phyloP scores from a whole-genome alignment of 2,113 vertebrate genomes.

The Leptodactylus fuscus region DNA sequence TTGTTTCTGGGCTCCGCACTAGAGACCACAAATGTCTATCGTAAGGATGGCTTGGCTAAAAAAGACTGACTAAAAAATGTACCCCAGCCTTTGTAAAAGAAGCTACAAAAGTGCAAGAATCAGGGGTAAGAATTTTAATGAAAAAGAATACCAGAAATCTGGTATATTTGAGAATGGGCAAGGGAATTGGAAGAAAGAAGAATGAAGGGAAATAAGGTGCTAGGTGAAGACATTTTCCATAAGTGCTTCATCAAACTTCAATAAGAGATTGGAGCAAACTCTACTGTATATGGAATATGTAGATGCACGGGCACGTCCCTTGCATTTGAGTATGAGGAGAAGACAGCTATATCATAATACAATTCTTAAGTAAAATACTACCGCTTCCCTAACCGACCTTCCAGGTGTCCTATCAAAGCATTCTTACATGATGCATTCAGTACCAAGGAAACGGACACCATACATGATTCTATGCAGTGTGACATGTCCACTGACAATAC shows the following conservation, averaged over 20 bases:
- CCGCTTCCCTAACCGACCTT: background rate
- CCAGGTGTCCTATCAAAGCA: background rate
- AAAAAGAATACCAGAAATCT: background rate
- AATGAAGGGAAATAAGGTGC: conserved; percentile 48
- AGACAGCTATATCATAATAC: background rate
- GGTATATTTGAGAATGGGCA: background rate
- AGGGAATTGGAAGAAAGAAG: background rate
- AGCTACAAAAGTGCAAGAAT: background rate
- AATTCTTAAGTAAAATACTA: background rate
- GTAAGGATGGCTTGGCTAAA: background rate
- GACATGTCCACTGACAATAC: background rate
- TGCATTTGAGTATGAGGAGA: background rate
- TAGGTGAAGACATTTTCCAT: conserved; percentile 18
- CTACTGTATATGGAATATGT: background rate
- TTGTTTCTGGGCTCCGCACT: background rate
- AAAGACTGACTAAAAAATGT: background rate
- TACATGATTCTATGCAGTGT: background rate
- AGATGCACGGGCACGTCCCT: background rate
- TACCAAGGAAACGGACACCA: background rate
- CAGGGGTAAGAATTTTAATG: background rate
- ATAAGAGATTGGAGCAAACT: background rate
- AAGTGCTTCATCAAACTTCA: conserved; percentile 48
- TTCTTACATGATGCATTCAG: background rate
- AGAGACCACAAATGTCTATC: background rate
- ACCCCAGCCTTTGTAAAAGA: background rate